These are phyloP conservation scores for Gorsachius magnificus DNA, from an alignment of 2,797 vertebrate species.

Conservation along the genomic window DNA sequence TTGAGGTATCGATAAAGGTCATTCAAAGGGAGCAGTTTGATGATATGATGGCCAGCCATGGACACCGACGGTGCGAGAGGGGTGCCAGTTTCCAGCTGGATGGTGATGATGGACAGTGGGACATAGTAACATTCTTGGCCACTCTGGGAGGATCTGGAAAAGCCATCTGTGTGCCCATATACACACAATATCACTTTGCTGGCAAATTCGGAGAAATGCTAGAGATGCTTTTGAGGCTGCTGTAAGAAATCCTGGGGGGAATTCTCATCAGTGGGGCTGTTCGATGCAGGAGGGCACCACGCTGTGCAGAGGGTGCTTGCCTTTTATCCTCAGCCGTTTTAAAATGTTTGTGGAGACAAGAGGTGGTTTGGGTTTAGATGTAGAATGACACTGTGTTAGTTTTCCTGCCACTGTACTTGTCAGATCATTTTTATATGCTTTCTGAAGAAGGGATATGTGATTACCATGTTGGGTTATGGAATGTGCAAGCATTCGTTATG, in stretches of 20 bases:
- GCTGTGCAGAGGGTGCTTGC: background rate
- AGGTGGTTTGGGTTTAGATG: background rate
- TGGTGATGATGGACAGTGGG: background rate
- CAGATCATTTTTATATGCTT: background rate
- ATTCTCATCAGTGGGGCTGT: background rate
- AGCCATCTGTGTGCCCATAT: background rate
- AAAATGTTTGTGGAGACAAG: background rate
- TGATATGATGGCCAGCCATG: accelerated
- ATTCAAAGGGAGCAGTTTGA: background rate
- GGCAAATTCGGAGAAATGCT: background rate
- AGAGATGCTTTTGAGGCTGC: background rate
- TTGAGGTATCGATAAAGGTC: accelerated
- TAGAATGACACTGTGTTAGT: background rate
- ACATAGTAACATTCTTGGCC: no score
- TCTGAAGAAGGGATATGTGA: background rate
- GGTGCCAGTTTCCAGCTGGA: background rate
- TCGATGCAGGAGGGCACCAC: background rate
- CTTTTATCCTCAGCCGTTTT: background rate
- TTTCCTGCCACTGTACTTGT: background rate
- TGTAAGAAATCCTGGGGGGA: background rate
- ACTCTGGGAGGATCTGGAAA: background rate
- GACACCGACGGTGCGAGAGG: background rate
- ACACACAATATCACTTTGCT: accelerated
- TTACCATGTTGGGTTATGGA: background rate
- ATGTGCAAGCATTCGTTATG: background rate